Percentiles rank a stretch among this genome's conserved stretches.
Conservation (phyloP, 2,888 invertebrate species). For the Busseola fusca region DNA sequence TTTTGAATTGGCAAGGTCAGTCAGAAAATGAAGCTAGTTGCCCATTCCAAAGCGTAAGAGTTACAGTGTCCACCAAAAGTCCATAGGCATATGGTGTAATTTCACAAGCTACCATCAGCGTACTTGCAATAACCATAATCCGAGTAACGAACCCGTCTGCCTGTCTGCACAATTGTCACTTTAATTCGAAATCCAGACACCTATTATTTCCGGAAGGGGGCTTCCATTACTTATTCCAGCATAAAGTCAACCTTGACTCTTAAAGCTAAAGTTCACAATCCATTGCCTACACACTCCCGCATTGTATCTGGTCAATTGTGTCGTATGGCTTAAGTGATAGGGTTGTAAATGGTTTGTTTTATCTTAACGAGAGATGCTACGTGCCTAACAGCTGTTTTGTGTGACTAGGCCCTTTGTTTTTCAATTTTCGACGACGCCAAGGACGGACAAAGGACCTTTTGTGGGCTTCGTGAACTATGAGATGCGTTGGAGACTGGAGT, state of each 20-base stretch:
- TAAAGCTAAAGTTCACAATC: constrained; percentile 25
- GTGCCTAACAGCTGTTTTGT: constrained; percentile 84
- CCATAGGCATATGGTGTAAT: no score
- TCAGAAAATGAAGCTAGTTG: no score
- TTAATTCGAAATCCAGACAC: constrained; percentile 78
- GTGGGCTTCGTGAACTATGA: constrained; percentile 57
- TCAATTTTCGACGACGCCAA: constrained; percentile 73
- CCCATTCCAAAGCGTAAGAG: no score
- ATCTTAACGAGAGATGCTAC: constrained; percentile 62
- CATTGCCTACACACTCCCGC: not conserved
- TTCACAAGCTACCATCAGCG: not conserved
- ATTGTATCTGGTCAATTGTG: not conserved
- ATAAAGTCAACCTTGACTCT: constrained; percentile 21
- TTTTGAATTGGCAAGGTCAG: no score
- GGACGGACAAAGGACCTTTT: constrained; percentile 70
- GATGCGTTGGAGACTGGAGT: constrained; percentile 43
- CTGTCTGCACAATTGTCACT: constrained; percentile 60
- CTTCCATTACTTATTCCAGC: constrained; percentile 16
- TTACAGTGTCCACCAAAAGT: no score
- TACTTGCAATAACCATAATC: constrained; percentile 41
- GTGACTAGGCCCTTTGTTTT: constrained; percentile 76
- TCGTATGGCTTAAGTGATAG: constrained; percentile 10
- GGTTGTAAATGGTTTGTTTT: constrained; percentile 47
- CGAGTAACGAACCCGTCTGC: constrained; percentile 43
- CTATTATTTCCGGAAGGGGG: constrained; percentile 66